Percentiles rank a stretch among this genome's conserved stretches.
Evolutionary conservation across 1,140 invertebrate species (phyloP).

Genomic region (Halyomorpha halys): DNA sequence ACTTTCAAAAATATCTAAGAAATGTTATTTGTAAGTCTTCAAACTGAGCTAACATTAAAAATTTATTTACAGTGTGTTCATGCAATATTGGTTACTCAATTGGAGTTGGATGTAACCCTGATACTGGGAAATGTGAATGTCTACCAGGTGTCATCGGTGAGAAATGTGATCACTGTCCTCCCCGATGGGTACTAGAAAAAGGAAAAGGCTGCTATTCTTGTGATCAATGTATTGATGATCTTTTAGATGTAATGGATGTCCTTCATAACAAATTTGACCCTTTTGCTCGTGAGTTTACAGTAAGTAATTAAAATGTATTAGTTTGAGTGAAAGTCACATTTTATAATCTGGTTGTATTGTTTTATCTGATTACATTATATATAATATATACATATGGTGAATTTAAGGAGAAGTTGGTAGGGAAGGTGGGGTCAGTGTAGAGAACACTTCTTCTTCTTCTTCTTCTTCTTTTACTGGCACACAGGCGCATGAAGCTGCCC

Average conservation of each 20-base stretch:
- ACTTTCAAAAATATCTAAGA: constrained; percentile 33
- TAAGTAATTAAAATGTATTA: constrained; percentile 31
- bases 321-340: no score
- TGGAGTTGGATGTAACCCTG: constrained; percentile 76
- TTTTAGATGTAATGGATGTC: constrained; percentile 78
- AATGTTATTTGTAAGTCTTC: neutral
- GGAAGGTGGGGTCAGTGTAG: no score
- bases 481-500: no score
- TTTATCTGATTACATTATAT: no score
- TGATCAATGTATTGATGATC: constrained; percentile 75
- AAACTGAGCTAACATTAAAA: neutral
- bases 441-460: no score
- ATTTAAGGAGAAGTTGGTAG: no score
- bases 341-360: no score
- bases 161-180: constrained; percentile 88
- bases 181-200: constrained; percentile 66
- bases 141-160: constrained; percentile 88
- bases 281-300: constrained; percentile 56
- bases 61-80: constrained; percentile 52
- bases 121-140: constrained; percentile 88
- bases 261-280: constrained; percentile 51
- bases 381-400: no score
- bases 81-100: constrained; percentile 80
- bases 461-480: no score
- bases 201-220: constrained; percentile 69